These are phyloP conservation scores for Silurus asotus DNA, from an alignment of 2,113 vertebrate species.

Conservation along the genomic window DNA sequence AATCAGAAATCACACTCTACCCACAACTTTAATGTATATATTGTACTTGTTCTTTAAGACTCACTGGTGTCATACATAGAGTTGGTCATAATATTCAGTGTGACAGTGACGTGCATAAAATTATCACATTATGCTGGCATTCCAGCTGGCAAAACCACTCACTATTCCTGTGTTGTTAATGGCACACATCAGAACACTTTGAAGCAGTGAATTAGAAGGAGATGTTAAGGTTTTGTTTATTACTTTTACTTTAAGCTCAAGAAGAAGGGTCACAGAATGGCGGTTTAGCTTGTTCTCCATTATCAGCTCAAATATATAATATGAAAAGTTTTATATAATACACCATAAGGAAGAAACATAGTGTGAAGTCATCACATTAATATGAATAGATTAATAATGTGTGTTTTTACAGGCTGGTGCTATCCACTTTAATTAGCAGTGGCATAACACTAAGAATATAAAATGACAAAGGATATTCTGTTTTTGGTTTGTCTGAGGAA, in stretches of 20 bases:
- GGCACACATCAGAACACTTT: constrained; percentile 22
- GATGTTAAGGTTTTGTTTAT: constrained; percentile 11
- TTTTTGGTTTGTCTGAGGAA: background rate
- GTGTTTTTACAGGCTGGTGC: background rate
- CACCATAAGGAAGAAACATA: background rate
- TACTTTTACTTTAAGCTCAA: constrained; percentile 16
- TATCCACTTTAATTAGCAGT: constrained; percentile 6
- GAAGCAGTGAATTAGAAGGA: constrained; percentile 21
- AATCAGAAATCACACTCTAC: background rate
- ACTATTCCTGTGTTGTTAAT: constrained; percentile 28
- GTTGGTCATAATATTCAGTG: constrained; percentile 20
- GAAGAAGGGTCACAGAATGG: background rate
- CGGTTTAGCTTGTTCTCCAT: constrained; percentile 19
- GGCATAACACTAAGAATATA: background rate
- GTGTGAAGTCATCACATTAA: background rate
- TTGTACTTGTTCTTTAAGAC: background rate
- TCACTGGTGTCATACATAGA: background rate
- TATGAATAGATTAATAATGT: constrained; percentile 3
- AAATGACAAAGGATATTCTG: background rate
- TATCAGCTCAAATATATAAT: background rate
- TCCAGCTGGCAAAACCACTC: constrained; percentile 2
- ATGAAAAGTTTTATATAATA: background rate
- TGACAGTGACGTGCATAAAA: constrained; percentile 36
- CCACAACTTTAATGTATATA: background rate
- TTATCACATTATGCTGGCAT: constrained; percentile 13